Conservation (phyloP, 2,113 vertebrate species). For the Rhinoderma darwinii region DNA sequence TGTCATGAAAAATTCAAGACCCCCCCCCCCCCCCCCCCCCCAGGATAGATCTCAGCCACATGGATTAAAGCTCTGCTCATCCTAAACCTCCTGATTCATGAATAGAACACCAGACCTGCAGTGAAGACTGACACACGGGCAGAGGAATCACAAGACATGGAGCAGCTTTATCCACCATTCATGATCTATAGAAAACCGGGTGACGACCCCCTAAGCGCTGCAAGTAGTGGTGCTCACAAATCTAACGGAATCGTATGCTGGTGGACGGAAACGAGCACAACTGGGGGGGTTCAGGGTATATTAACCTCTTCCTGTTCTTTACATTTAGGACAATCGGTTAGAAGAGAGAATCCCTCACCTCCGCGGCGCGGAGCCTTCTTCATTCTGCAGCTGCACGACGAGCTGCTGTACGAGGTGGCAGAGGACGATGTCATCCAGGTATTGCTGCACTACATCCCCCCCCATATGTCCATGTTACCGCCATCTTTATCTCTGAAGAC, state of each 20-base stretch:
- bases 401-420: constrained; percentile 93
- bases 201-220: too few species aligned
- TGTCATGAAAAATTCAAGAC: too few species aligned
- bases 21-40: too few species aligned
- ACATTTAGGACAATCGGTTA: constrained; percentile 62
- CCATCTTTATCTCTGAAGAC: too few species aligned
- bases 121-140: not conserved
- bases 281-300: not conserved
- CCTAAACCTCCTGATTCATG: too few species aligned
- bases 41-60: too few species aligned
- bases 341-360: constrained; percentile 61
- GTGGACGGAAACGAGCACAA: too few species aligned
- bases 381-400: constrained; percentile 93
- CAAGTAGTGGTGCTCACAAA: too few species aligned
- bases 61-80: not conserved
- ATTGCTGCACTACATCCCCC: constrained; percentile 42
- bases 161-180: not conserved
- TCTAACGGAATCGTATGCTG: too few species aligned
- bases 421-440: constrained; percentile 91
- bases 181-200: too few species aligned
- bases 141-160: too few species aligned
- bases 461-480: too few species aligned
- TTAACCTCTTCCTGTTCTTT: not conserved
- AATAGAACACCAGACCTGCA: not conserved
- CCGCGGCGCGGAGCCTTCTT: constrained; percentile 84